Conservation (phyloP, 2,113 vertebrate species). For the Planiliza haematocheilus region DNA sequence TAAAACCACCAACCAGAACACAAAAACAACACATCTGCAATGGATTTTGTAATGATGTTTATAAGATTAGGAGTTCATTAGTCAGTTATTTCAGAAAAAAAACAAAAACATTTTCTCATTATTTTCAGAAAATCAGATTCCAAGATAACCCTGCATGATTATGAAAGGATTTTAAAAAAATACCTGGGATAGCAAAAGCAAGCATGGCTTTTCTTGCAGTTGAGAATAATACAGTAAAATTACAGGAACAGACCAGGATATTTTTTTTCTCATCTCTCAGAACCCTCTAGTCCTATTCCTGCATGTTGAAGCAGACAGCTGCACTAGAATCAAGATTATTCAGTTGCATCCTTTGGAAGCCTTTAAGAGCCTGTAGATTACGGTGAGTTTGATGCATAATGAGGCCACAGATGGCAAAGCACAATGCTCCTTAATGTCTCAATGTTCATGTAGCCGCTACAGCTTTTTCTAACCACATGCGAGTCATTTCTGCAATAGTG, state of each 20-base stretch:
- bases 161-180: too few species aligned
- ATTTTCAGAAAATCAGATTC: too few species aligned
- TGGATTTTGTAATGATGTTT: too few species aligned
- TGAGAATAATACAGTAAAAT: neutral
- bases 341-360: slow-evolving; percentile 27
- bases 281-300: slow-evolving; percentile 26
- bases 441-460: slow-evolving; percentile 3
- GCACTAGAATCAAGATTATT: slow-evolving; percentile 59
- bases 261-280: slow-evolving; percentile 21
- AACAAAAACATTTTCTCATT: too few species aligned
- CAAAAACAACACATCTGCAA: too few species aligned
- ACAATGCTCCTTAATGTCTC: slow-evolving; percentile 56
- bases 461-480: slow-evolving; percentile 9
- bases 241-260: slow-evolving; percentile 3
- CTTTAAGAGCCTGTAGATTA: slow-evolving; percentile 36
- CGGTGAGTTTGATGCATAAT: slow-evolving; percentile 48
- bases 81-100: too few species aligned
- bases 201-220: too few species aligned
- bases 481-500: slow-evolving; percentile 24
- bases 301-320: slow-evolving; percentile 56
- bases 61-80: too few species aligned
- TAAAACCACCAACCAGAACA: too few species aligned
- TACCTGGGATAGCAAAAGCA: too few species aligned
- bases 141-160: too few species aligned
- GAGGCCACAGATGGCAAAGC: slow-evolving; percentile 61